Evolutionary conservation across 1,140 invertebrate genomes (phyloP), one percentile per base, ranked within the genome.

Genomic region (Drosophila oshimai): DNA sequence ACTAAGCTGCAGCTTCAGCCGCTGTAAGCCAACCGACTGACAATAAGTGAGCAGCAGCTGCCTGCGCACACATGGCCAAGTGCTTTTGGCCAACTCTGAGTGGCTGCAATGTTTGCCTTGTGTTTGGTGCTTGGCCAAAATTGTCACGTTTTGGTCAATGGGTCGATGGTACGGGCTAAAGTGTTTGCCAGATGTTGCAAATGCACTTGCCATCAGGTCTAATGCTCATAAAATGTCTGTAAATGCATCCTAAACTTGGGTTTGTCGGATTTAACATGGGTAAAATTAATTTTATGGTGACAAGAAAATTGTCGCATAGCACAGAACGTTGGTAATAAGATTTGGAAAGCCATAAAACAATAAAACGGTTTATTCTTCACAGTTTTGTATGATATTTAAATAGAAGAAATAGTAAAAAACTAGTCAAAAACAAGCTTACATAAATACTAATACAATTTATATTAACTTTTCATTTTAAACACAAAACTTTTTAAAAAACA

Each of bases 121-220:
- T 22, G 7, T 24, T 67, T 20, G 12, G 20, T n/a, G 28, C 46
- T 44, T 50, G 45, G 22, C 28, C 61, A 51, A 65, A 65, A 51
- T 51, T 65, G 62, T 67, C 62, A 67, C 45, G 62, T 51, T 42
- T 67, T 29, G 61, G 61, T 62, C 60, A 61, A 36, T 50, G 28
- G 58, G 15, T 46, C 41, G 29, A 4, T 29, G 50, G 17, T n/a
- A 7, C 7, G 46, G 46, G 15, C 9, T 60, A 28, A 37, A 45
- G 22, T 44, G 31, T 47, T 64, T 47, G 33, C 55, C 61, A 64
- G 55, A 36, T 60, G 55, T 26, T 29, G 47, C 55, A 0, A 37
- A 29, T 61, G 24, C 60, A 20, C 15, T 37, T 37, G 22, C 12
- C 60, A 46, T 17, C 50, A 54, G 20, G n/a, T 13, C 20, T 55